Base-by-base conservation (phyloP, 92 coral and sea anemone species). In the Umimayanthus chanpuru region DNA sequence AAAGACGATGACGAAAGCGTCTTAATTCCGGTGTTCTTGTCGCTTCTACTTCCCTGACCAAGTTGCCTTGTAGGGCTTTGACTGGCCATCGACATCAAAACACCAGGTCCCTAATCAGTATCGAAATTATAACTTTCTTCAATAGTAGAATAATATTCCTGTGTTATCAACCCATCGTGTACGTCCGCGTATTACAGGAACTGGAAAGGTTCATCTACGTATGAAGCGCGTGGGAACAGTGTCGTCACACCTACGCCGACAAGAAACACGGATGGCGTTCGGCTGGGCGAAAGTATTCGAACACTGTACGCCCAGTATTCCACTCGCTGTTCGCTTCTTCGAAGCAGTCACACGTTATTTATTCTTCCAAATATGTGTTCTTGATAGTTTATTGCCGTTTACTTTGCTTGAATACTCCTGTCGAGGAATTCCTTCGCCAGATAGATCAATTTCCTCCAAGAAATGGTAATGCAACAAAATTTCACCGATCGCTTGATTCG, bases 1-100 rank as follows among this genome's bases (percentile, higher is more conserved):
- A 83, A 83, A 44, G 87, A 83, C 25, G 87, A 83, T 83, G 87
- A 83, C 78, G 87, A 83, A 83, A 83, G 87, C 25, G 77, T 71
- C 77, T 83, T 83, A 32, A 32, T 32, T 71, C 76, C 78, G 9
- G 67, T 44, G 47, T 43, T 70, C 18, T 83, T 83, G 16, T 83
- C 87, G 78, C 77, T 72, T 71, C 70, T 83, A 70, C 66, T 83
- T 83, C 87, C 87, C 87, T 83, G 87, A 71, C 23, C 73, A 29
- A 28, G 2, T 12, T 76, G 87, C 74, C 53, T 83, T 70, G 87
- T 40, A 9, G 78, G 67, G 65, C 23, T 78, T 78, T 23, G 82
- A 70, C 78, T 83, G 30, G 87, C 65, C 65, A 73, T 83, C 65
- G 79, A 70, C 87, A 83, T 83, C 78, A 41, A n/a, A 20, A 68